Conservation (phyloP, 1,140 invertebrate species). For the Ptiloglossa arizonensis region DNA sequence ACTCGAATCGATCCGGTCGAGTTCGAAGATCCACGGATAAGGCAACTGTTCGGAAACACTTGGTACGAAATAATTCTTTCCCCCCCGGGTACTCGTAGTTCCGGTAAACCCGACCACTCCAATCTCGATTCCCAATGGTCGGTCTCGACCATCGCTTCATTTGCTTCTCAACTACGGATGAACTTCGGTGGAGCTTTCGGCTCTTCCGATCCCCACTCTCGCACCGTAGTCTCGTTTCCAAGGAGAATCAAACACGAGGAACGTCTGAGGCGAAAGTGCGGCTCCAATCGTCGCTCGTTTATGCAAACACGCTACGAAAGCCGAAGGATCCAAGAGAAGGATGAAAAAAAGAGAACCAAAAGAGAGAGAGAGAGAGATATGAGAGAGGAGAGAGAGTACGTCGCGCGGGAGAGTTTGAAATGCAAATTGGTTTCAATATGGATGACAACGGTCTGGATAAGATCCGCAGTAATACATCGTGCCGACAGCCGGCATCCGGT, state of each 20-base stretch:
- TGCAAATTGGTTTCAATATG: conserved; percentile 77
- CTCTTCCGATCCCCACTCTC: too few species aligned
- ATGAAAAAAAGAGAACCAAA: neutral
- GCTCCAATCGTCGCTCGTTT: conserved; percentile 24
- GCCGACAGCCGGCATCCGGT: conserved; percentile 78
- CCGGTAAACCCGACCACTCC: too few species aligned
- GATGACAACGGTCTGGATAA: conserved; percentile 76
- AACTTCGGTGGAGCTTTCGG: too few species aligned
- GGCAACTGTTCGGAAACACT: too few species aligned
- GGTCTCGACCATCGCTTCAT: too few species aligned
- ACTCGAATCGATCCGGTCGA: too few species aligned
- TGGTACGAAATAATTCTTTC: too few species aligned
- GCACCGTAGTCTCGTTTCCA: too few species aligned
- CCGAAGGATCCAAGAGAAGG: neutral
- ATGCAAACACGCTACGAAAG: conserved; percentile 14
- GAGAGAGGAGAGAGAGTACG: neutral
- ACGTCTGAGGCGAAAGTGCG: neutral
- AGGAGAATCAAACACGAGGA: neutral
- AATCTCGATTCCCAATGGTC: too few species aligned
- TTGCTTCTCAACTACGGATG: too few species aligned
- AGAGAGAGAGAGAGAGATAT: neutral
- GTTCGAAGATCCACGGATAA: too few species aligned
- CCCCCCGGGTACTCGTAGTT: too few species aligned
- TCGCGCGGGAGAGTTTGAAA: conserved; percentile 63
- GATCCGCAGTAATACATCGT: conserved; percentile 80